These are phyloP conservation scores for Calliopum simillimum DNA, from an alignment of 2,888 invertebrate genomes.

Conservation along the genomic window DNA sequence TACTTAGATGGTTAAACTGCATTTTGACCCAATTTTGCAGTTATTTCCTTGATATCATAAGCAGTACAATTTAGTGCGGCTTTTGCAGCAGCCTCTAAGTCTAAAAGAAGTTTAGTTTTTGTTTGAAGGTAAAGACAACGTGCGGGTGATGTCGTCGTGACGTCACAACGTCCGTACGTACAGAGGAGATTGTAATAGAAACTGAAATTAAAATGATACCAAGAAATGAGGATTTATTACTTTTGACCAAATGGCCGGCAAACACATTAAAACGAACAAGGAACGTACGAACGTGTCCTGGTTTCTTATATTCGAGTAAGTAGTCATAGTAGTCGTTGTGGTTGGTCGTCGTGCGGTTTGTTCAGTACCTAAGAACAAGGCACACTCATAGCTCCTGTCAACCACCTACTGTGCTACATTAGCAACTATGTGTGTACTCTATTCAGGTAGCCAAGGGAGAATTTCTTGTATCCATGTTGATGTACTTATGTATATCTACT, in stretches of 20 bases:
- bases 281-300: conserved; percentile 12
- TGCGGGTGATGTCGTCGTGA: neutral
- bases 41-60: neutral
- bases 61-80: neutral
- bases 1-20: neutral
- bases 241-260: conserved; percentile 3
- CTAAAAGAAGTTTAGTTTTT: neutral
- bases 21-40: conserved; percentile 11
- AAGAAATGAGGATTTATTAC: conserved; percentile 27
- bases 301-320: neutral
- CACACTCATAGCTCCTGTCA: neutral
- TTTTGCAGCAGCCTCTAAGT: too few species aligned
- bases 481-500: too few species aligned
- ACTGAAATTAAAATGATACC: conserved; percentile 18
- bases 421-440: too few species aligned
- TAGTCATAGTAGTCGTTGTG: neutral
- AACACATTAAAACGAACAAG: conserved; percentile 33
- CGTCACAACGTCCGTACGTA: neutral
- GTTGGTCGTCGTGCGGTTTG: neutral
- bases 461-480: too few species aligned
- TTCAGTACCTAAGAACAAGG: neutral
- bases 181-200: neutral
- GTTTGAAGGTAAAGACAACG: neutral
- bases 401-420: neutral
- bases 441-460: too few species aligned